Evolutionary conservation across 1,140 invertebrate genomes (phyloP).

Genomic region (Daktulosphaira vitifoliae): DNA sequence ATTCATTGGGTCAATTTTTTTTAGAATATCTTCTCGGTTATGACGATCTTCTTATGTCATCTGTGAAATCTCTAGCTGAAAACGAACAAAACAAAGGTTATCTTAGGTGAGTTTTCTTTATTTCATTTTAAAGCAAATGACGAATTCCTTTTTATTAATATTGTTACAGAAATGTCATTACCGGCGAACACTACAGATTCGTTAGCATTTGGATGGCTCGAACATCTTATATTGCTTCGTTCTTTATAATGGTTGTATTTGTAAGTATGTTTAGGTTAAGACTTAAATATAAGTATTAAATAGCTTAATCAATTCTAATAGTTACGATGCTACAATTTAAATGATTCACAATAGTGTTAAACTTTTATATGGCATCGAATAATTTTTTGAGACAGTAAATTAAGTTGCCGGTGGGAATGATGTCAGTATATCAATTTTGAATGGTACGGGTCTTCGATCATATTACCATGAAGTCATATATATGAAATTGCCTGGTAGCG

Average conservation of each 20-base stretch:
- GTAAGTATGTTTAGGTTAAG: conserved; percentile 77
- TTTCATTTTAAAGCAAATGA: neutral
- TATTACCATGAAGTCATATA: conserved; percentile 28
- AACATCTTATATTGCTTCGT: conserved; percentile 84
- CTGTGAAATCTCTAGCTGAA: conserved; percentile 89
- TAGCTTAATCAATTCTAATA: too few species aligned
- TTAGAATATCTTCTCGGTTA: conserved; percentile 91
- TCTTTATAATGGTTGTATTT: conserved; percentile 96
- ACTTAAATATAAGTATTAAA: too few species aligned
- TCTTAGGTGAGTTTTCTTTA: conserved; percentile 52
- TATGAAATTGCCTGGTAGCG: conserved; percentile 24
- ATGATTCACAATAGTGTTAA: too few species aligned
- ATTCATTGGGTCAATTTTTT: conserved; percentile 78
- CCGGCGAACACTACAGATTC: conserved; percentile 97
- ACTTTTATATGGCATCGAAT: too few species aligned
- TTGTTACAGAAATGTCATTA: conserved; percentile 77
- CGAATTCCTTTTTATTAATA: neutral
- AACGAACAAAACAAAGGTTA: conserved; percentile 94
- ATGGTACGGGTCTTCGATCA: conserved; percentile 15
- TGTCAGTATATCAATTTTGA: conserved; percentile 15
- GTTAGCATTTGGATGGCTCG: conserved; percentile 93
- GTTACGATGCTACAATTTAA: too few species aligned
- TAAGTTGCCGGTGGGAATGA: neutral
- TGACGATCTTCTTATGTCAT: conserved; percentile 93
- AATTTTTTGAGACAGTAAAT: conserved; percentile 9